Evolutionary conservation across 2,888 invertebrate genomes (phyloP), one percentile per base, ranked within the genome.

Genomic region (Trilocha varians): DNA sequence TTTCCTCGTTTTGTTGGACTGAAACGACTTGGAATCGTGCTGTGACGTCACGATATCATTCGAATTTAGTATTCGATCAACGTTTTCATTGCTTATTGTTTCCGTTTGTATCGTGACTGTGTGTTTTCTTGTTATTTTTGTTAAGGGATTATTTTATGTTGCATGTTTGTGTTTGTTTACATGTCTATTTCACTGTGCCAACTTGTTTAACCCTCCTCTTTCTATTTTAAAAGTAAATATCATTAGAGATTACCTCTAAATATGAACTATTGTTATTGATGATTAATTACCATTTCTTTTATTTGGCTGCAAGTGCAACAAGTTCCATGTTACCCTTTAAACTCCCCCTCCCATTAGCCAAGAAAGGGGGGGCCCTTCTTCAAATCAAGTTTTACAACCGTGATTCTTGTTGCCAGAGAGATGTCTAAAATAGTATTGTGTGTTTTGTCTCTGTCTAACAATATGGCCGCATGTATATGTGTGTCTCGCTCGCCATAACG

Each of bases 361-460:
- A 25, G 25, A 25, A 25, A 25, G 11, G 25, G 25, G 25, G 25
- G 6, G 25, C 25, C 25, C 25, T 25, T 25, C 25, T 25, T 25
- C 5, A 25, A 9, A 32, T 46, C 41, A 41, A 36, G 38, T 34
- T 41, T 25, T 41, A 34, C 17, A 38, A 9, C 15, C n/a, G 39
- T 43, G 43, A 36, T 41, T 43, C 38, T 41, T 41, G 13, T 39
- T 18, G 34, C 37, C 36, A 25, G 11, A 25, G 6, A 25, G 11
- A 25, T 25, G 25, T 25, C 25, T 25, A 25, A 9, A 25, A 3
- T 25, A 5, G 25, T 25, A 0, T 2, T 9, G 5, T 39, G 46
- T 56, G 42, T 42, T 51, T 46, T 53, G 47, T 79, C 78, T 59
- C 72, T 58, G 50, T 78, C 69, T 56, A 34, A 47, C 67, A 18